phyloP scores from a whole-genome alignment of 2,888 invertebrate species.

The Temnothorax rugatulus region DNA sequence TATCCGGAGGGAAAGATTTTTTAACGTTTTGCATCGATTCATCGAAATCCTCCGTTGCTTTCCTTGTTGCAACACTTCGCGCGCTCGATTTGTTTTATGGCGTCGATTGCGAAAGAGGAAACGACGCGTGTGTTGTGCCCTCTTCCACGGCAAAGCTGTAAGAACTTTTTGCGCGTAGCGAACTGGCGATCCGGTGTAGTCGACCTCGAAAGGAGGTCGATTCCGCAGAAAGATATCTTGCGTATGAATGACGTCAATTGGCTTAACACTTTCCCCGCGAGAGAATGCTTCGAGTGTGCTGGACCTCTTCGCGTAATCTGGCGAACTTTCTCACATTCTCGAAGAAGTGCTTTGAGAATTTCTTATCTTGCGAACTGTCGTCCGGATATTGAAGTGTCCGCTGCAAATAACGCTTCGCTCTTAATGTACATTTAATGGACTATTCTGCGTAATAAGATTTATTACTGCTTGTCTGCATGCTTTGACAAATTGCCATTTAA shows the following conservation, averaged over 20 bases:
- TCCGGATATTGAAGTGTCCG: neutral
- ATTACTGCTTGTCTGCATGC: neutral
- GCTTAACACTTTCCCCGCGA: constrained; percentile 77
- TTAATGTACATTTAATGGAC: neutral
- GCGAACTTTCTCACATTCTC: constrained; percentile 24
- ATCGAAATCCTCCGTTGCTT: neutral
- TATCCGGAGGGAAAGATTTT: neutral
- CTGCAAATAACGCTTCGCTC: neutral
- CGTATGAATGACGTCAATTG: constrained; percentile 78
- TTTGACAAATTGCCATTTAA: neutral
- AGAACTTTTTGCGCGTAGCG: constrained; percentile 51
- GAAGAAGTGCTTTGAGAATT: neutral
- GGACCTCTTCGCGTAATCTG: constrained; percentile 59
- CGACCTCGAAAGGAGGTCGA: constrained; percentile 80
- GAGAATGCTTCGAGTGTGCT: constrained; percentile 66
- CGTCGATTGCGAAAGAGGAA: constrained; percentile 51
- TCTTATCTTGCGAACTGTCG: neutral
- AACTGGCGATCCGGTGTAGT: constrained; percentile 67
- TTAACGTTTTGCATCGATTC: neutral
- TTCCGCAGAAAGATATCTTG: constrained; percentile 76
- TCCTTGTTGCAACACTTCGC: constrained; percentile 22
- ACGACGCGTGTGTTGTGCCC: constrained; percentile 12
- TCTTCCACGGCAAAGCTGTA: constrained; percentile 46
- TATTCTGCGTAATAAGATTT: neutral
- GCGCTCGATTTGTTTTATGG: constrained; percentile 44